phyloP scores from a whole-genome alignment of 2,797 vertebrate genomes.

The Bovichtus variegatus region DNA sequence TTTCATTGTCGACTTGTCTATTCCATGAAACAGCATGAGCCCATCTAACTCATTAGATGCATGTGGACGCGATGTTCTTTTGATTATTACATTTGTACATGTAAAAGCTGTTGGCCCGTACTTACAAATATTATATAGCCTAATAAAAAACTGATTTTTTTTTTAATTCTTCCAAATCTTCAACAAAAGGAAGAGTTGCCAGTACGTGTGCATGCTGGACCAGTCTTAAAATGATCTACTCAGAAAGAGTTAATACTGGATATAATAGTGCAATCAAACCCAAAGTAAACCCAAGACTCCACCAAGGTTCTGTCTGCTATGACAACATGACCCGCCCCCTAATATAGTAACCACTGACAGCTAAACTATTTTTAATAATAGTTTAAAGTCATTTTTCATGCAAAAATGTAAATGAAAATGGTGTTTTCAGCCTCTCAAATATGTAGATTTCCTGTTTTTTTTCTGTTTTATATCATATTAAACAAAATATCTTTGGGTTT shows the following conservation, averaged over 20 bases:
- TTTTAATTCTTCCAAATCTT: neutral
- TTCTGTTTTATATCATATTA: too few relatives aligned
- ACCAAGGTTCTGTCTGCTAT: neutral
- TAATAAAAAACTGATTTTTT: neutral
- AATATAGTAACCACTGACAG: neutral
- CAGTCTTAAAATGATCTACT: neutral
- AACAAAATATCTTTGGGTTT: too few relatives aligned
- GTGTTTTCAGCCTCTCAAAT: too few relatives aligned
- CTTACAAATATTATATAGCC: neutral
- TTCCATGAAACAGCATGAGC: neutral
- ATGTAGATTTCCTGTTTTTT: too few relatives aligned
- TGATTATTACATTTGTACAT: neutral
- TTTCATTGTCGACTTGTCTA: conserved; percentile 17
- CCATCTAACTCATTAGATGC: too few relatives aligned
- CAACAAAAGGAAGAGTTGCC: neutral
- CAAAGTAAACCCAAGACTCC: neutral
- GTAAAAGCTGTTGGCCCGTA: neutral
- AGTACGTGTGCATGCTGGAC: neutral
- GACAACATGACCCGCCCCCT: neutral
- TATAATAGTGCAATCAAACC: conserved; percentile 10
- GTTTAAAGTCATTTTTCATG: too few relatives aligned
- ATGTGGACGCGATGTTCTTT: too few relatives aligned
- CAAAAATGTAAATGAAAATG: too few relatives aligned
- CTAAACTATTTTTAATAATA: too few relatives aligned
- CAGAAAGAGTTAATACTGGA: neutral